Percentiles rank a stretch among this genome's conserved stretches.
phyloP scores from a whole-genome alignment of 2,797 vertebrate genomes.

The Zenarchopterus dispar region DNA sequence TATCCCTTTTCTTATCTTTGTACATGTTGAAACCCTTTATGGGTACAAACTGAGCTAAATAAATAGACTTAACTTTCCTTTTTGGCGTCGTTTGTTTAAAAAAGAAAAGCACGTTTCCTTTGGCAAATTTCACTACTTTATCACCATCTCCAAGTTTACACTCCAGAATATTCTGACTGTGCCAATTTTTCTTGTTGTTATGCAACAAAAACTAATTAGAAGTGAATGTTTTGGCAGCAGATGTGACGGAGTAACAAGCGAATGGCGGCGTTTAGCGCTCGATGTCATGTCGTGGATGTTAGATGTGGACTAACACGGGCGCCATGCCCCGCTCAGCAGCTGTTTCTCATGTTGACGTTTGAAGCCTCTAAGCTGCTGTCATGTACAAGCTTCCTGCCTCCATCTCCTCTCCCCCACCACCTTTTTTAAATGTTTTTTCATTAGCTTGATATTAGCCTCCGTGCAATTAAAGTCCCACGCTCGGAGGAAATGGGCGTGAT shows the following conservation, averaged over 20 bases:
- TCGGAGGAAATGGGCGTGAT: constrained; percentile 26
- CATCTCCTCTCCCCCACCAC: constrained; percentile 65
- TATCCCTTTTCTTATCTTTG: too few species aligned
- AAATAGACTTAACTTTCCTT: too few species aligned
- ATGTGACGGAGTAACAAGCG: neutral
- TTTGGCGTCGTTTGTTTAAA: neutral
- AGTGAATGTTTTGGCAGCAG: neutral
- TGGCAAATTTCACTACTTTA: neutral
- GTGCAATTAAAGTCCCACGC: constrained; percentile 70
- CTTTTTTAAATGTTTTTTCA: constrained; percentile 67
- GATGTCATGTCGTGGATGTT: constrained; percentile 9
- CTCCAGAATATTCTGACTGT: neutral
- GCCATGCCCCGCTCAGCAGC: constrained; percentile 16
- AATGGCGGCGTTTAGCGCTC: constrained; percentile 8
- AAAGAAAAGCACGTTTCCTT: neutral
- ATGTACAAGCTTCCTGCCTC: constrained; percentile 54
- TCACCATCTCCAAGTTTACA: neutral
- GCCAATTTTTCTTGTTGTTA: neutral
- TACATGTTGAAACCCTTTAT: too few species aligned
- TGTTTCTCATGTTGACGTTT: constrained; percentile 44
- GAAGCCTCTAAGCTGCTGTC: constrained; percentile 50
- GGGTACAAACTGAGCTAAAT: too few species aligned
- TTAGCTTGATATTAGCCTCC: constrained; percentile 77
- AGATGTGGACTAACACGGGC: constrained; percentile 17
- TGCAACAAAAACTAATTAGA: constrained; percentile 3